Conservation (phyloP, 2,888 invertebrate genomes). For the Pantelozetes paolii region DNA sequence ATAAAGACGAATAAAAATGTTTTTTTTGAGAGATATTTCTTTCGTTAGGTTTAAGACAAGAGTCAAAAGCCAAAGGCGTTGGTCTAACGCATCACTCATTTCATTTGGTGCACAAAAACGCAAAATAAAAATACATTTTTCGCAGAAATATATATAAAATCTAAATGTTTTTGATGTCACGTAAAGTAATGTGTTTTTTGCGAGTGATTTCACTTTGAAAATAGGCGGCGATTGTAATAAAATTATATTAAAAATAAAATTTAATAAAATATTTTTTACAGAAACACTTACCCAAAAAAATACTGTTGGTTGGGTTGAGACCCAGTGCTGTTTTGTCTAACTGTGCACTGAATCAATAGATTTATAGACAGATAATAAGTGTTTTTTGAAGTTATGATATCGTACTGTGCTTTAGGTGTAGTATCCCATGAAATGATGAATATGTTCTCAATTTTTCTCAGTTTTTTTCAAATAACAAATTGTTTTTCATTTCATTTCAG, state of each 20-base stretch:
- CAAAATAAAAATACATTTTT: too few species aligned
- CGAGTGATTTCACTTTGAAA: background rate
- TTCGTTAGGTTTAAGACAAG: background rate
- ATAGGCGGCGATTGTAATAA: background rate
- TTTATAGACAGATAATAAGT: too few species aligned
- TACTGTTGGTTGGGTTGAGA: too few species aligned
- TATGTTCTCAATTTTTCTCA: background rate
- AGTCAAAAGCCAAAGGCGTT: conserved; percentile 7
- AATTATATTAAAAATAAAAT: too few species aligned
- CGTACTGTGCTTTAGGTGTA: background rate
- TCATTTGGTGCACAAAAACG: background rate
- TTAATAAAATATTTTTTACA: too few species aligned
- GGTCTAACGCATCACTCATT: background rate
- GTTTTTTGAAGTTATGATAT: background rate
- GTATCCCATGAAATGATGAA: background rate
- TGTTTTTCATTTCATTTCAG: too few species aligned
- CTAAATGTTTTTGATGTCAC: background rate
- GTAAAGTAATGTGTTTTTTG: background rate
- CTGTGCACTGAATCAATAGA: too few species aligned
- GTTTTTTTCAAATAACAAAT: too few species aligned
- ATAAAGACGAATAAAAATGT: too few species aligned
- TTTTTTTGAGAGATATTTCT: too few species aligned
- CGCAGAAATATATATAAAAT: background rate
- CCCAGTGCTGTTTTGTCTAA: too few species aligned
- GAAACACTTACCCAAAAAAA: too few species aligned